A percentile compares a stretch with the other conserved stretches of the same genome.
Conservation (phyloP, 2,113 vertebrate genomes). For the Ciconia stormi region DNA sequence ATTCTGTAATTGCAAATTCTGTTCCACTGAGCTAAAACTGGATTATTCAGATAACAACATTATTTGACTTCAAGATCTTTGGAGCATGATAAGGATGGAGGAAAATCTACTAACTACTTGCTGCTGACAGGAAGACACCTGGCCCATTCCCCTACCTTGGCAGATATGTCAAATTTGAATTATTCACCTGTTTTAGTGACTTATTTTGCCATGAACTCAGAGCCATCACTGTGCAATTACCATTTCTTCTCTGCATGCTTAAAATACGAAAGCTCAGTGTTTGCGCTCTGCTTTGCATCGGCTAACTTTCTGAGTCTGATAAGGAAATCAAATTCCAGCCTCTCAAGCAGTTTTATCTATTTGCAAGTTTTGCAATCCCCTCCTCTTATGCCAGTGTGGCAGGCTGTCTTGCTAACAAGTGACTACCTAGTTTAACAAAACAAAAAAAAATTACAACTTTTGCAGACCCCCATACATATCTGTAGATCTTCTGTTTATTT, state of each 20-base stretch:
- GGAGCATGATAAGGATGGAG: not conserved
- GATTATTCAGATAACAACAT: not conserved
- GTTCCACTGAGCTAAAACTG: not conserved
- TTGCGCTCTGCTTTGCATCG: not conserved
- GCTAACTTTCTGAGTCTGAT: not conserved
- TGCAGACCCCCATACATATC: not conserved
- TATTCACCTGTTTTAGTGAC: conserved; percentile 18
- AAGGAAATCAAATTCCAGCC: conserved; percentile 46
- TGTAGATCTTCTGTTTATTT: not conserved
- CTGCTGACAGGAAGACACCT: not conserved
- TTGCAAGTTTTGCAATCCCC: not conserved
- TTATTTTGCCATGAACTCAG: conserved; percentile 1
- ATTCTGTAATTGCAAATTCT: not conserved
- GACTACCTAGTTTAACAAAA: not conserved
- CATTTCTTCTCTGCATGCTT: not conserved
- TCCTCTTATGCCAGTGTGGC: not conserved
- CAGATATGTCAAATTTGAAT: not conserved
- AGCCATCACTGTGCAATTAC: not conserved
- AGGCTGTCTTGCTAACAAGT: not conserved
- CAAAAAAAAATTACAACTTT: not conserved
- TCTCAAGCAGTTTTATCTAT: not conserved
- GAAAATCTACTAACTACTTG: not conserved
- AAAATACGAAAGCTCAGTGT: not conserved
- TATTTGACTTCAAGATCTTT: conserved; percentile 5
- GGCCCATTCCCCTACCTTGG: not conserved